Base-by-base conservation (phyloP, 2,888 invertebrate genomes). In the Ectobius pallidus region DNA sequence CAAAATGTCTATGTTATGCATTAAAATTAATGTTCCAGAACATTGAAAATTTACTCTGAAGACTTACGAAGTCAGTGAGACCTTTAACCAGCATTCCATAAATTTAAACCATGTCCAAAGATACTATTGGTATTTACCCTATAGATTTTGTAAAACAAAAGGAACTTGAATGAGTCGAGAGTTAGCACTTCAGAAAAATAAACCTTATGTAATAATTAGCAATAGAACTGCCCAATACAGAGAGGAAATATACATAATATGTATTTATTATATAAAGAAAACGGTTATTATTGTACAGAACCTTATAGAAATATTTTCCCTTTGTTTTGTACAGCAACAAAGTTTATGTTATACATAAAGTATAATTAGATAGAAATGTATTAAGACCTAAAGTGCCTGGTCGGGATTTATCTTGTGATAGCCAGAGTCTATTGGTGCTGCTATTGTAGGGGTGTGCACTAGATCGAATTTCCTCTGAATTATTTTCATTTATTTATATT, bases 371-470 rank as follows among this genome's bases (percentile, higher is more conserved):
- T n/a, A n/a, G n/a, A n/a, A n/a, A n/a, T n/a, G n/a, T 25, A 11
- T 63, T 63, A 42, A 16, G 42, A 22, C 34, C 22, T 22, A 42
- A 63, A 63, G 42, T 63, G 63, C 63, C 63, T 42, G 42, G 63
- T 63, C 63, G 18, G 22, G 42, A 63, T 39, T 18, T 25, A n/a
- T 63, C 22, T 39, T 63, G 63, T 63, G 63, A 63, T 42, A 63
- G 34, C 22, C 11, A 18, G 63, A 42, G 42, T 39, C 25, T 42
- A 32, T 16, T 22, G 63, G 42, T 42, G 63, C 42, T 63, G 25
- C 14, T 14, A n/a, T 34, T 34, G 20, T 22, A 22, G 34, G 63
- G 30, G 25, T 18, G 22, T 25, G 20, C 3, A 25, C 25, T 22
- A 3, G 1, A 18, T 18, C 9, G 52, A 52, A 25, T 52, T 3